Evolutionary conservation across 2,888 invertebrate species (phyloP), one percentile per base, ranked within the genome.

Genomic region (Oligia strigilis): DNA sequence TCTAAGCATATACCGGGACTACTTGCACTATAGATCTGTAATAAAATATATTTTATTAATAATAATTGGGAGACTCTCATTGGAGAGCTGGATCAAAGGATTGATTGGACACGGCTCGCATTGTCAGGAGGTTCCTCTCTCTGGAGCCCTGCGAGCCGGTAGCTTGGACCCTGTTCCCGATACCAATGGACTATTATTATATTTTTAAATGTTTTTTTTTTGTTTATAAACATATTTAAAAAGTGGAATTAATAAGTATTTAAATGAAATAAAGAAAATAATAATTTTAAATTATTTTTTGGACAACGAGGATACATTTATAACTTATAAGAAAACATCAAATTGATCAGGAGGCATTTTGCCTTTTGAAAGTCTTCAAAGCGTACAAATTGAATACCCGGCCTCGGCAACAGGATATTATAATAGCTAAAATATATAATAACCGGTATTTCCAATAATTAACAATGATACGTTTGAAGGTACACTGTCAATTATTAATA

Each of bases 1-100:
- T 95, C 95, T 1, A 95, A 85, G 72, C 95, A 95, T 49, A 91
- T 74, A 5, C 88, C 87, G 4, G 87, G 84, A 60, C 88, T 84
- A 29, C 91, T 90, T 6, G 87, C 72, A 71, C 90, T 93, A 46
- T 88, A 90, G 60, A 95, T 93, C 94, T 94, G 73, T 49, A 86
- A 76, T 55, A 13, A 5, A n/a, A 9, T 0, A n/a, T 6, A n/a
- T 67, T 49, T 46, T 19, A 36, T 8, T 6, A 49, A 70, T 19
- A 69, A 14, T 49, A 49, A 49, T 4, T 49, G 13, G 49, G 49
- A 49, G 13, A 4, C 13, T 49, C 49, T 49, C 49, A 13, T 13
- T 49, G 49, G 49, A 0, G 13, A 49, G 49, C 49, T 49, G 49
- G 49, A 49, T 49, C 4, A 14, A 49, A 3, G 49, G 49, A 11